Evolutionary conservation across 2,113 vertebrate genomes (phyloP), one percentile per base, ranked within the genome.

Genomic region (Perccottus glenii): DNA sequence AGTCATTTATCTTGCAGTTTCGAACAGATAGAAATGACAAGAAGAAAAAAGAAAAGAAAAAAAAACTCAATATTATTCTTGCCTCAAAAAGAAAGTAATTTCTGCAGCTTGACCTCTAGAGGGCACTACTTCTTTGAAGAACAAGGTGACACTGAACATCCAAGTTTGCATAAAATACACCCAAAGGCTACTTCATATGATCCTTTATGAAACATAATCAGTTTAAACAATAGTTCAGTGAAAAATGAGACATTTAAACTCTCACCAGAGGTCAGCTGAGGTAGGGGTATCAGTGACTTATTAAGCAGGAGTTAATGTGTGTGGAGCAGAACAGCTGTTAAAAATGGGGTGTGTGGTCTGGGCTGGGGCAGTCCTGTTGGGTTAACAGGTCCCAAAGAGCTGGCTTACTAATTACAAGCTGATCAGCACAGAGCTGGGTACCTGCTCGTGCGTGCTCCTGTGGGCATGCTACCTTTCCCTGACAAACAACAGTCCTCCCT

Each of bases 341-440:
- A 58, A 60, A 64, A 67, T 2, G 15, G 67, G 76, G 74, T 73
- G 82, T 73, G 82, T 80, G 80, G 77, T 81, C 50, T 7, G 14
- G 46, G 61, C 60, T 60, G 53, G 70, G 73, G 66, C 51, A 44
- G 70, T 67, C 68, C 77, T 50, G 68, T 42, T 77, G 83, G 81
- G 78, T 73, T 73, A 81, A 11, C 15, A 55, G 36, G 52, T 87
- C 87, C 85, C 89, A 80, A 55, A 7, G 83, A 40, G 56, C 84
- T 72, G 0, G 19, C 68, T 57, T 74, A 44, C 77, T 89, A 86
- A 90, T 90, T 90, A 84, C 77, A 71, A 75, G 74, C 64, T 63
- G 75, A 61, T 84, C 45, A 75, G 78, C 65, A 63, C 57, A 52
- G 62, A 49, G 60, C 67, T 67, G 65, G 68, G 11, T 63, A 68